Conservation (phyloP, 2,797 vertebrate genomes). For the Lagorchestes hirsutus region DNA sequence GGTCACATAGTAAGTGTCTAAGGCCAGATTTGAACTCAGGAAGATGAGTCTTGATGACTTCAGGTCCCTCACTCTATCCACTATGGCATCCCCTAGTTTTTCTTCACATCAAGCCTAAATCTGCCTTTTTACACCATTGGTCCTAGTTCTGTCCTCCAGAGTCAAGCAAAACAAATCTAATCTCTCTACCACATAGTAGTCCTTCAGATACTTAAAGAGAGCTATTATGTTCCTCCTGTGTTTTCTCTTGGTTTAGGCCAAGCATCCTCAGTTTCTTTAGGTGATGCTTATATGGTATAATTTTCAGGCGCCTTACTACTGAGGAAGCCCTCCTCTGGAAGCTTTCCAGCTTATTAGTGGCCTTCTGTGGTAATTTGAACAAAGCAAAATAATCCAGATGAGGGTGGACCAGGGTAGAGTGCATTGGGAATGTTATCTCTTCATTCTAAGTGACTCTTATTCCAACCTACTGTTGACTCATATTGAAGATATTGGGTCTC, state of each 20-base stretch:
- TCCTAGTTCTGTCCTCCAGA: neutral
- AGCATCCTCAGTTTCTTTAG: neutral
- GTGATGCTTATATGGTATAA: neutral
- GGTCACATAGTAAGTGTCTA: neutral
- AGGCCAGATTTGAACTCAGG: neutral
- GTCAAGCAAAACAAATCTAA: neutral
- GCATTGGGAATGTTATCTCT: neutral
- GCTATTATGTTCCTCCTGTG: neutral
- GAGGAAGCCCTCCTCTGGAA: neutral
- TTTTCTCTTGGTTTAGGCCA: neutral
- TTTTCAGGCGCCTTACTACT: neutral
- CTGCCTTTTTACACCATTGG: neutral
- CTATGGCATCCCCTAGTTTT: neutral
- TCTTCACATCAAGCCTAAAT: neutral
- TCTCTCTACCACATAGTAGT: neutral
- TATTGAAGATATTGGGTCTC: neutral
- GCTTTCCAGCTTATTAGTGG: neutral
- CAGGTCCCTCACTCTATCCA: neutral
- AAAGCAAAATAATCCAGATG: neutral
- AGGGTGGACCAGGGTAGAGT: neutral
- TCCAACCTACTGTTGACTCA: neutral
- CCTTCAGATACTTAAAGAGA: neutral
- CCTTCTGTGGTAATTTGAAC: neutral
- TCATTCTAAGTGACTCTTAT: neutral
- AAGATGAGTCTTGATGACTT: neutral